A percentile compares a stretch with the other conserved stretches of the same genome.
Evolutionary conservation across 2,797 vertebrate genomes (phyloP).

Genomic region (Amblyopsis hoosieri): DNA sequence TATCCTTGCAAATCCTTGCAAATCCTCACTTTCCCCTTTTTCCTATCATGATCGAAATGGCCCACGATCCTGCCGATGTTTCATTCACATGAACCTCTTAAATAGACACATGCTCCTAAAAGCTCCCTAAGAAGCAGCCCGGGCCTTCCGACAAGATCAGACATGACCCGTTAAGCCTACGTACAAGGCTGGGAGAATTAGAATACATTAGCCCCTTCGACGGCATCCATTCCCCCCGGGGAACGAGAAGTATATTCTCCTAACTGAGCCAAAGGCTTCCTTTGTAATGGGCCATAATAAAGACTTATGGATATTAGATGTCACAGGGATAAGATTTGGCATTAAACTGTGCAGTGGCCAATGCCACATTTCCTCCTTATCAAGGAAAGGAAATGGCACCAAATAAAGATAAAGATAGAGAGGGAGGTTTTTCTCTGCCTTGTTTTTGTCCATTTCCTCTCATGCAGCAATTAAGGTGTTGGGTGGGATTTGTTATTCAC

Average conservation of each 20-base stretch:
- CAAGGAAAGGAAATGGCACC: conserved; percentile 37
- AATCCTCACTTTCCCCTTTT: conserved; percentile 34
- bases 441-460: conserved; percentile 31
- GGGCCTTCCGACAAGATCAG: conserved; percentile 45
- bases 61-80: conserved; percentile 13
- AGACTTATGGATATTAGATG: conserved; percentile 75
- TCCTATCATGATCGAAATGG: conserved; percentile 40
- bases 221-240: conserved; percentile 33
- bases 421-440: conserved; percentile 38
- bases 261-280: conserved; percentile 54
- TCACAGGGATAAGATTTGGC: conserved; percentile 58
- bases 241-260: conserved; percentile 46
- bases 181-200: conserved; percentile 57
- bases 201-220: conserved; percentile 59
- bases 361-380: conserved; percentile 41
- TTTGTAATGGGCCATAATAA: conserved; percentile 72
- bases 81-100: conserved; percentile 32
- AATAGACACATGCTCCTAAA: conserved; percentile 25
- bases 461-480: conserved; percentile 62
- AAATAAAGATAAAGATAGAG: conserved; percentile 44
- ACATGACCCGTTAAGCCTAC: conserved; percentile 48
- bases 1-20: conserved; percentile 26
- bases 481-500: conserved; percentile 55
- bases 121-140: conserved; percentile 37
- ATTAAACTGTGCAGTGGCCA: conserved; percentile 58